Percentiles rank a stretch among this genome's conserved stretches.
These are phyloP conservation scores for Galerucella pusilla DNA, from an alignment of 2,888 invertebrate species.

Conservation along the genomic window DNA sequence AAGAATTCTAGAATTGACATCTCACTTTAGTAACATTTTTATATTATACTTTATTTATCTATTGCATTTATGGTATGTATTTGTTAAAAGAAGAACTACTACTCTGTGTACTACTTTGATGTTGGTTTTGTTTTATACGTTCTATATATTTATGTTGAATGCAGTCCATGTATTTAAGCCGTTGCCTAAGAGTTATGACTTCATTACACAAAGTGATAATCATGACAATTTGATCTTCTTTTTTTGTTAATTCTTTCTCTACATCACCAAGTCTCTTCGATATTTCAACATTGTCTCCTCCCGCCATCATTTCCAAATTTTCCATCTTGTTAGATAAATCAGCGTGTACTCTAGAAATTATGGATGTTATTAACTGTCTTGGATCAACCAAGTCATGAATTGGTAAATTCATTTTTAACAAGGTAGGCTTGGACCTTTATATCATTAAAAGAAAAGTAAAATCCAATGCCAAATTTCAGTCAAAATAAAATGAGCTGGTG, in stretches of 20 bases:
- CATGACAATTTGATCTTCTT: constrained; percentile 6
- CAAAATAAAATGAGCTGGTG: too few species aligned
- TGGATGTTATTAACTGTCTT: neutral
- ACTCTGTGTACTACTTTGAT: neutral
- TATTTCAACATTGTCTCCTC: constrained; percentile 10
- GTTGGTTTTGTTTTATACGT: neutral
- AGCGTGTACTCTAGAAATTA: neutral
- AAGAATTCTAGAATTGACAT: neutral
- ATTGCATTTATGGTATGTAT: neutral
- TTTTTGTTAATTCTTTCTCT: constrained; percentile 7
- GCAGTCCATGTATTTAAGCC: constrained; percentile 10
- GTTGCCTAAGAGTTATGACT: neutral
- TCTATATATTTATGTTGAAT: constrained; percentile 12
- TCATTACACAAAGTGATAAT: constrained; percentile 1
- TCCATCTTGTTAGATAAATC: neutral
- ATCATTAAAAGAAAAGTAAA: too few species aligned
- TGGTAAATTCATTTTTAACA: too few species aligned
- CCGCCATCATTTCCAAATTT: neutral
- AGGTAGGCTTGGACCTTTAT: too few species aligned
- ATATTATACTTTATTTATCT: neutral
- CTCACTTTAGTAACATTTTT: neutral
- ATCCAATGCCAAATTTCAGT: too few species aligned
- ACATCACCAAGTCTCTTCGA: neutral
- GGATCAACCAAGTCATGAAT: neutral
- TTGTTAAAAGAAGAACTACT: neutral